These are phyloP conservation scores for Acronicta psi DNA, from an alignment of 2,888 invertebrate genomes.

Conservation along the genomic window DNA sequence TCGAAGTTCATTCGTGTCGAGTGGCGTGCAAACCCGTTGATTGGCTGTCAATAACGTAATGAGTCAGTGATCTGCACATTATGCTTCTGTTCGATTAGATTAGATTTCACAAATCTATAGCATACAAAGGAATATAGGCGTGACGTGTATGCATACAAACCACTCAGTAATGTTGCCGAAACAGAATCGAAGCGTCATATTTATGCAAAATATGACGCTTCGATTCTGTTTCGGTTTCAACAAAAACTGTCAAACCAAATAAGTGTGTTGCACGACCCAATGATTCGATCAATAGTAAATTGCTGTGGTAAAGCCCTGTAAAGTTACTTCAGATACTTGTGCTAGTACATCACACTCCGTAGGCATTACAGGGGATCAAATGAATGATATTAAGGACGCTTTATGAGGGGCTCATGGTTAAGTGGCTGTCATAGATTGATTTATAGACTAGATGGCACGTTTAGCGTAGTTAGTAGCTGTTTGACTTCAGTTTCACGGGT, in stretches of 20 bases:
- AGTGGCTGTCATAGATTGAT: conserved; percentile 12
- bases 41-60: conserved; percentile 44
- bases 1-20: conserved; percentile 28
- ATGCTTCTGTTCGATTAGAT: conserved; percentile 22
- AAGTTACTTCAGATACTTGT: conserved; percentile 14
- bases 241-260: too few relatives aligned
- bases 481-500: too few relatives aligned
- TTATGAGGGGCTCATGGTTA: conserved; percentile 30
- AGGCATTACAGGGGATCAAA: conserved; percentile 20
- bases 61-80: conserved; percentile 25
- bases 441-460: conserved; percentile 3
- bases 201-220: too few relatives aligned
- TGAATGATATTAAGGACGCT: conserved; percentile 8
- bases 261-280: background rate
- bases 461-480: background rate
- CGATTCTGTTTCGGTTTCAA: too few relatives aligned
- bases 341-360: conserved; percentile 24
- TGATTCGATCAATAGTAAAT: conserved; percentile 35
- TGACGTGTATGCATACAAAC: too few relatives aligned
- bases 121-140: too few relatives aligned
- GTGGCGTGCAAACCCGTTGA: conserved; percentile 37
- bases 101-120: too few relatives aligned
- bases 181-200: too few relatives aligned
- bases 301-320: conserved; percentile 24
- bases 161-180: too few relatives aligned